Conservation (phyloP, 2,113 vertebrate genomes). For the Cavia aperea region DNA sequence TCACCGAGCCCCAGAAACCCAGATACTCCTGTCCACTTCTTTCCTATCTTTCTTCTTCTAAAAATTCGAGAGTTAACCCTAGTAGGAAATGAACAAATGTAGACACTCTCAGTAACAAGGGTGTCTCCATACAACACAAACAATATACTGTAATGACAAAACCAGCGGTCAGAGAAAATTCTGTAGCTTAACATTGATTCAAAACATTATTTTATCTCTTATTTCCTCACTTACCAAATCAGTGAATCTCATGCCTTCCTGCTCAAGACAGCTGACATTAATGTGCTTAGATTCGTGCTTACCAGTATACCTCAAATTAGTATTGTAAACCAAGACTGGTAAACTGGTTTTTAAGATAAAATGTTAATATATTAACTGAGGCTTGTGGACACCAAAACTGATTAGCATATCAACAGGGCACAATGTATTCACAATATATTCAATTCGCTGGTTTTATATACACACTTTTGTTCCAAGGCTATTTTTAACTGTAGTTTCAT, state of each 20-base stretch:
- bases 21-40: not conserved
- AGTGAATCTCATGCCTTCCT: not conserved
- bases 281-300: not conserved
- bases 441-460: not conserved
- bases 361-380: not conserved
- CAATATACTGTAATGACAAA: not conserved
- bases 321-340: not conserved
- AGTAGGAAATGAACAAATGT: not conserved
- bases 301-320: not conserved
- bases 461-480: not conserved
- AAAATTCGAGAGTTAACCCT: not conserved
- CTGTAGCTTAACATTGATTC: not conserved
- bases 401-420: not conserved
- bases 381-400: not conserved
- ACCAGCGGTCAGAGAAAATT: not conserved
- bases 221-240: constrained; percentile 16
- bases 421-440: not conserved
- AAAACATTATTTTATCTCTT: not conserved
- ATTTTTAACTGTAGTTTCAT: constrained; percentile 27
- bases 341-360: constrained; percentile 4
- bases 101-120: not conserved
- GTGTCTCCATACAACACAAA: not conserved
- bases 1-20: not conserved
- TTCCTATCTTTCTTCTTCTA: not conserved
- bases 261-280: not conserved